Base-by-base conservation (phyloP, 2,888 invertebrate species). In the Tiliacea aurago region DNA sequence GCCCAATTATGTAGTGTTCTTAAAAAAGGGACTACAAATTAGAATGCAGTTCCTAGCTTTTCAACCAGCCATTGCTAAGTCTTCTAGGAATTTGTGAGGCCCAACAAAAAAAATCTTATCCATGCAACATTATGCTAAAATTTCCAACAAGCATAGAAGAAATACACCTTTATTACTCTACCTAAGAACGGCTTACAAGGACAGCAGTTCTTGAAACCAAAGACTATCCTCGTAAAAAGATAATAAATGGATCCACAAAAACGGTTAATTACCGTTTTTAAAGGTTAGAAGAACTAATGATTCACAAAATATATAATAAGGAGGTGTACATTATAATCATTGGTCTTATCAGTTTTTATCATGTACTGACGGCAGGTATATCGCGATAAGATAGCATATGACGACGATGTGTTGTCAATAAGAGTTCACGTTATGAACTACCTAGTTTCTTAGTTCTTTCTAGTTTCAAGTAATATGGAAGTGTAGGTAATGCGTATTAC, bases 301-400 rank as follows among this genome's bases (percentile, higher is more conserved):
- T 81, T 84, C 77, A 66, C 37, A 37, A 45, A 66, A 67, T 58
- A 65, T 80, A 65, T 53, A 71, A 69, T 45, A 69, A 61, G 49
- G 15, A 69, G 59, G 65, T 72, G 49, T 76, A 83, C 62, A 72
- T 86, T 85, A 93, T 93, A 93, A 90, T 93, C 93, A 92, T 92
- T 80, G 82, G 83, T 86, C 87, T 91, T 94, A 94, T 93, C 92
- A 89, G 71, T 76, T 85, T 85, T 91, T 93, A 93, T 95, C 93
- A 90, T 87, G 88, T 90, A 91, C 90, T 90, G 91, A 92, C 90
- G 90, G 90, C 93, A 94, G 93, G 93, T 94, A 90, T 87, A 93
- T 91, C 85, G 87, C 86, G 95, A 95, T 95, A 94, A 95, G 94
- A 94, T 94, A 94, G 81, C 74, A 81, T 87, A 89, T 93, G 93